Percentiles rank a stretch among this genome's conserved stretches.
Evolutionary conservation across 2,113 vertebrate genomes (phyloP).

Genomic region (Erythrocercus mccallii): DNA sequence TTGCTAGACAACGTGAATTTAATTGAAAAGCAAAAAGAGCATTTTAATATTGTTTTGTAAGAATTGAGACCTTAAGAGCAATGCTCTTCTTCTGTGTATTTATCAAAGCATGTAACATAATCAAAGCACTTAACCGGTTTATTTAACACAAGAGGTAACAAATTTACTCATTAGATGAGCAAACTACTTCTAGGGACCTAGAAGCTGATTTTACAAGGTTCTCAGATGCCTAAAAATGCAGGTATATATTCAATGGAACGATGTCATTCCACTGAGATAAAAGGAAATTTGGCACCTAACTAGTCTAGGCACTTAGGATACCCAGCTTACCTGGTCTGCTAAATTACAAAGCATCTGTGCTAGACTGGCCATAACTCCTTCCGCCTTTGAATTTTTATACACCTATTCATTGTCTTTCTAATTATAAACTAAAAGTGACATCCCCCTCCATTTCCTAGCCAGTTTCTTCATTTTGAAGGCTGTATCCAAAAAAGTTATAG

Average conservation of each 20-base stretch:
- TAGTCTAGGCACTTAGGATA: background rate
- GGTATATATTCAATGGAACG: background rate
- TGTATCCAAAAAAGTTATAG: background rate
- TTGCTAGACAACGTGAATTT: background rate
- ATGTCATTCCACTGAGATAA: background rate
- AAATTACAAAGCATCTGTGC: background rate
- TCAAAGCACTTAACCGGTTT: background rate
- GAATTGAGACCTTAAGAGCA: background rate
- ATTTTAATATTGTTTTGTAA: background rate
- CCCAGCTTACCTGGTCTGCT: background rate
- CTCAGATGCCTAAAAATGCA: background rate
- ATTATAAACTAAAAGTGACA: background rate
- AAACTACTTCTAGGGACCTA: background rate
- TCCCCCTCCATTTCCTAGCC: background rate
- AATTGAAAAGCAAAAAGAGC: background rate
- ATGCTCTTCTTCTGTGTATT: background rate
- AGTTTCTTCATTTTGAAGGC: background rate
- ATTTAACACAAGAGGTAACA: background rate
- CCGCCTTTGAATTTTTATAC: background rate
- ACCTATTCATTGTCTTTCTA: background rate
- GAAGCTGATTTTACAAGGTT: background rate
- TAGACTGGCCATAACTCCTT: background rate
- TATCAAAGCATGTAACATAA: background rate
- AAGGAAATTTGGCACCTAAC: background rate
- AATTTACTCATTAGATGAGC: background rate